Evolutionary conservation across 2,888 invertebrate genomes (phyloP).

Genomic region (Noctua janthe): DNA sequence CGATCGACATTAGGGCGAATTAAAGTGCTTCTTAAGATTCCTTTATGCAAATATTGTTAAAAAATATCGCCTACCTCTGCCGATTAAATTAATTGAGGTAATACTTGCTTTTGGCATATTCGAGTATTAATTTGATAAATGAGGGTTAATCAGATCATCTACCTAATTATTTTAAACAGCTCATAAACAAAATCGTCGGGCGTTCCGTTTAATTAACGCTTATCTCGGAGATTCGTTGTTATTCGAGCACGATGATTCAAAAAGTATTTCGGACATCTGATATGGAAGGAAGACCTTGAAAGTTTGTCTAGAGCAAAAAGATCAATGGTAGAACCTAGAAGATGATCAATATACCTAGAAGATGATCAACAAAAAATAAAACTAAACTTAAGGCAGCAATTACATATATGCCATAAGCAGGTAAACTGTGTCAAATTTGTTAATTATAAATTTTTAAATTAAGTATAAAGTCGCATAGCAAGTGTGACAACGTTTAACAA

Average conservation of each 20-base stretch:
- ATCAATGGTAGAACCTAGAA: not conserved
- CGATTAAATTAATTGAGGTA: constrained; percentile 85
- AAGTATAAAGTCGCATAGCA: not conserved
- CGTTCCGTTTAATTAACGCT: constrained; percentile 69
- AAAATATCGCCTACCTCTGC: constrained; percentile 76
- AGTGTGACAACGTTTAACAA: constrained; percentile 20
- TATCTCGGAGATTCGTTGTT: constrained; percentile 56
- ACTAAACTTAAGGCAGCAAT: not conserved
- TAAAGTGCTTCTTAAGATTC: constrained; percentile 86
- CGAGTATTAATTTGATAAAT: constrained; percentile 84
- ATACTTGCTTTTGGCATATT: constrained; percentile 80
- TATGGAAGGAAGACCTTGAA: constrained; percentile 18
- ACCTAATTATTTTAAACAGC: constrained; percentile 85
- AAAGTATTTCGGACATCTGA: constrained; percentile 15
- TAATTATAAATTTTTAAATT: too few relatives aligned
- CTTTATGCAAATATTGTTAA: constrained; percentile 86
- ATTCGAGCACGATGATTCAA: constrained; percentile 35
- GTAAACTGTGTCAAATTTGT: not conserved
- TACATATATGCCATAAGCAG: not conserved
- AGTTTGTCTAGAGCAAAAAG: constrained; percentile 13
- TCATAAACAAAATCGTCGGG: constrained; percentile 72
- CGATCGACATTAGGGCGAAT: constrained; percentile 77
- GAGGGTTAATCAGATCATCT: constrained; percentile 79
- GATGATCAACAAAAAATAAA: constrained; percentile 1
- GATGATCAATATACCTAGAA: not conserved